A percentile compares a stretch with the other conserved stretches of the same genome.
Evolutionary conservation across 2,113 vertebrate genomes (phyloP).

Genomic region (Chionomys nivalis): DNA sequence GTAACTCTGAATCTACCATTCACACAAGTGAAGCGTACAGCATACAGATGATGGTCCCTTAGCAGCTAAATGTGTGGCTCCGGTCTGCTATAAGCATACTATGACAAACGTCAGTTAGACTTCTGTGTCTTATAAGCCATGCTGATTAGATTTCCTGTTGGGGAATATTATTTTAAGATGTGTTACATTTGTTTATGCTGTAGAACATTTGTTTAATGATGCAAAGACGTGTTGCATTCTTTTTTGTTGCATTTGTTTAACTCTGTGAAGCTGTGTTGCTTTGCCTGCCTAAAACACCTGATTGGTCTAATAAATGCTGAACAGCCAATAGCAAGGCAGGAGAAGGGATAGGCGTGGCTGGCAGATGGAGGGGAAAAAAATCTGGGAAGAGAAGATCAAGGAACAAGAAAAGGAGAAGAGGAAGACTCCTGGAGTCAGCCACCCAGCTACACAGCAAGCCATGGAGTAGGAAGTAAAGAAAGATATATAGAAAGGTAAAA

Average conservation of each 20-base stretch:
- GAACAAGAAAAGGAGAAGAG: background rate
- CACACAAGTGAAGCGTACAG: fast-evolving
- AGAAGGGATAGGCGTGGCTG: background rate
- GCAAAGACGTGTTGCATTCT: background rate
- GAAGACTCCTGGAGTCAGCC: background rate
- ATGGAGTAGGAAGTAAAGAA: background rate
- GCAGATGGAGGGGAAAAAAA: background rate
- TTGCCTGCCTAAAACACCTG: background rate
- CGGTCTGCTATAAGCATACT: background rate
- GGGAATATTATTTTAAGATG: background rate
- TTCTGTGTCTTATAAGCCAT: fast-evolving
- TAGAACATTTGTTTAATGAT: background rate
- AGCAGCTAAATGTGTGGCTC: fast-evolving
- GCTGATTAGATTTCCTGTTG: background rate
- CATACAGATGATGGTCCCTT: fast-evolving
- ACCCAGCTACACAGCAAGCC: background rate
- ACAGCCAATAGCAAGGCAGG: background rate
- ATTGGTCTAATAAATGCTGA: background rate
- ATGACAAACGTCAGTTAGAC: too few relatives aligned
- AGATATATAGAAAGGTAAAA: background rate
- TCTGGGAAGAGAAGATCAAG: background rate
- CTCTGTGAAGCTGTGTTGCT: background rate
- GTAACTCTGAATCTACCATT: fast-evolving
- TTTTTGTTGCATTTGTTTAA: background rate
- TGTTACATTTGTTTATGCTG: background rate